These are phyloP conservation scores for Okapia johnstoni DNA, from an alignment of 2,113 vertebrate species.

Conservation along the genomic window DNA sequence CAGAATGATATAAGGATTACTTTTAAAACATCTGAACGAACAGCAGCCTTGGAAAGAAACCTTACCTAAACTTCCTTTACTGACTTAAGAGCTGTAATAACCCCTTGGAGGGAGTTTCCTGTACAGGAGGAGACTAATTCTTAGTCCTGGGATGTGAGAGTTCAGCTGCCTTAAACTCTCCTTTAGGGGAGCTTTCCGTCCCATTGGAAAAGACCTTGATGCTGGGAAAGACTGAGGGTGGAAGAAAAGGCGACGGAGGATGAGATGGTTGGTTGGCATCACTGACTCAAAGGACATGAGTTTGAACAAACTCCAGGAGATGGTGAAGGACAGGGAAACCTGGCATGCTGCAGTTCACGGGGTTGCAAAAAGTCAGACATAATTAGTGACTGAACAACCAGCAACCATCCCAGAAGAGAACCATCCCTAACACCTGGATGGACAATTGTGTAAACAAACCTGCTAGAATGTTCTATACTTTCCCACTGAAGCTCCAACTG, in stretches of 20 bases:
- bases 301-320: not conserved
- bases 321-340: not conserved
- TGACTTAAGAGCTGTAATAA: not conserved
- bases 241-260: not conserved
- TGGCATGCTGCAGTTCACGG: not conserved
- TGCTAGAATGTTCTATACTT: not conserved
- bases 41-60: not conserved
- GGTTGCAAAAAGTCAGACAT: not conserved
- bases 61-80: not conserved
- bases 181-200: accelerated
- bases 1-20: not conserved
- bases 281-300: not conserved
- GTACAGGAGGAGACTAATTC: not conserved
- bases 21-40: not conserved
- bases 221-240: not conserved
- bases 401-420: not conserved
- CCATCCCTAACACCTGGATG: not conserved
- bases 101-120: not conserved
- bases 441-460: not conserved
- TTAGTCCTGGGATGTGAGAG: not conserved
- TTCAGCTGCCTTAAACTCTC: not conserved
- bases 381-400: not conserved
- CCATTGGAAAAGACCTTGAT: not conserved
- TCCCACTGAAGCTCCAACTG: not conserved
- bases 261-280: not conserved